Percentiles rank a stretch among this genome's conserved stretches.
These are phyloP conservation scores for Pachyrhynchus sulphureomaculatus DNA, from an alignment of 1,140 invertebrate species.

Conservation along the genomic window DNA sequence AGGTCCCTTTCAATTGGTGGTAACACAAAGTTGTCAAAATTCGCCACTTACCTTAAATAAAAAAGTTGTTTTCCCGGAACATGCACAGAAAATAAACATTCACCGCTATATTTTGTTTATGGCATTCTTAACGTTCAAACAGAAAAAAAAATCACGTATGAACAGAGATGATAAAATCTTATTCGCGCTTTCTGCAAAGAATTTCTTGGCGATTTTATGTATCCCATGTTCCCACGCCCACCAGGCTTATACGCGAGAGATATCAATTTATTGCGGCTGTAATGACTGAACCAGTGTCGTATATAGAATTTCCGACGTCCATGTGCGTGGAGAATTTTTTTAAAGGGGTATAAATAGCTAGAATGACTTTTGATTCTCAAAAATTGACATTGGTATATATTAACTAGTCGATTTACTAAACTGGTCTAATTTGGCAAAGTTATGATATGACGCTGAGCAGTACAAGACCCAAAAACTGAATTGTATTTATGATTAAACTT, in stretches of 20 bases:
- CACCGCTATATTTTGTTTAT: constrained; percentile 13
- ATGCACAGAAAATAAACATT: not conserved
- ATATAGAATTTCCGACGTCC: constrained; percentile 8
- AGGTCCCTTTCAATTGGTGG: too few species aligned
- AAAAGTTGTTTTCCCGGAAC: not conserved
- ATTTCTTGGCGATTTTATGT: constrained; percentile 25
- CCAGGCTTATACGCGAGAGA: constrained; percentile 15
- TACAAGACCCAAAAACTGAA: too few species aligned
- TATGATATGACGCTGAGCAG: too few species aligned
- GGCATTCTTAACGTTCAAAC: not conserved
- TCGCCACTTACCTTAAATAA: too few species aligned
- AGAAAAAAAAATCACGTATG: constrained; percentile 18
- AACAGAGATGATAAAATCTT: constrained; percentile 10
- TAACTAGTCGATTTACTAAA: too few species aligned
- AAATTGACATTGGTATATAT: too few species aligned
- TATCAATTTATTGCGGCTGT: constrained; percentile 23
- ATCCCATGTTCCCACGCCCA: constrained; percentile 25
- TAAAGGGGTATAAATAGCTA: not conserved
- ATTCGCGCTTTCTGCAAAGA: constrained; percentile 27
- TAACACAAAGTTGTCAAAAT: too few species aligned
- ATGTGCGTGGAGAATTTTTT: not conserved
- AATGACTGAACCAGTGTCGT: constrained; percentile 20
- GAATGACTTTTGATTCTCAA: too few species aligned
- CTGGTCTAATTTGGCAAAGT: too few species aligned
- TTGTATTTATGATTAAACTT: too few species aligned